A percentile compares a stretch with the other conserved stretches of the same genome.
phyloP scores from a whole-genome alignment of 2,797 vertebrate species.

The Loris lydekkerianus region DNA sequence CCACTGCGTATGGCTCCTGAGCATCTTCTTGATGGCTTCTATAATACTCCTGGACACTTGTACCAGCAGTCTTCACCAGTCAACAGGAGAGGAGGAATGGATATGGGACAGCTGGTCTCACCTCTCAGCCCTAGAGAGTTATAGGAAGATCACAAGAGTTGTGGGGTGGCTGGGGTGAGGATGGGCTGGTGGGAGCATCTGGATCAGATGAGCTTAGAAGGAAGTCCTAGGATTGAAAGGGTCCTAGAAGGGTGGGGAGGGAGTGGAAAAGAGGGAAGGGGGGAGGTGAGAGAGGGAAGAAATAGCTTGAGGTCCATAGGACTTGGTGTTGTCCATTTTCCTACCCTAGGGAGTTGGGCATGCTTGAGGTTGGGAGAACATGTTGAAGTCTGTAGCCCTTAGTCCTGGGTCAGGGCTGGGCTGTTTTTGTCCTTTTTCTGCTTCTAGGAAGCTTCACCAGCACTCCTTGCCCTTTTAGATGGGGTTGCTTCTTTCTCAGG shows the following conservation, averaged over 20 bases:
- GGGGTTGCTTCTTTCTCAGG: conserved; percentile 26
- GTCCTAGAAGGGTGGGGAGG: neutral
- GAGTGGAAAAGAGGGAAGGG: too few species aligned
- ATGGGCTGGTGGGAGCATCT: neutral
- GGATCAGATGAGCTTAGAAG: neutral
- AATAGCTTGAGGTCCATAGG: neutral
- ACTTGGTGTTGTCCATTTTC: neutral
- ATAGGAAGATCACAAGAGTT: neutral
- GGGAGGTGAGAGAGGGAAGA: neutral
- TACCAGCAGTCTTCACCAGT: neutral
- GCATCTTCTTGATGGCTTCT: neutral
- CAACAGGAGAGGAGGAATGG: neutral
- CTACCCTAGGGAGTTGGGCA: neutral
- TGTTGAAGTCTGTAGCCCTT: neutral
- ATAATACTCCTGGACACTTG: neutral
- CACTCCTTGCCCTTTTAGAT: neutral
- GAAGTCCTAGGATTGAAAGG: neutral
- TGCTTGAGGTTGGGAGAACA: neutral
- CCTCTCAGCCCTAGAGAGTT: neutral
- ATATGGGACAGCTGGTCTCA: neutral
- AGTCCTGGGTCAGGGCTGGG: neutral
- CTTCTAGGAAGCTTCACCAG: neutral
- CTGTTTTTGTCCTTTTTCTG: neutral
- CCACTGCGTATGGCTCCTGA: neutral
- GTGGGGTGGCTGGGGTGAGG: neutral